These are phyloP conservation scores for Merodon equestris DNA, from an alignment of 2,888 invertebrate species.

Conservation along the genomic window DNA sequence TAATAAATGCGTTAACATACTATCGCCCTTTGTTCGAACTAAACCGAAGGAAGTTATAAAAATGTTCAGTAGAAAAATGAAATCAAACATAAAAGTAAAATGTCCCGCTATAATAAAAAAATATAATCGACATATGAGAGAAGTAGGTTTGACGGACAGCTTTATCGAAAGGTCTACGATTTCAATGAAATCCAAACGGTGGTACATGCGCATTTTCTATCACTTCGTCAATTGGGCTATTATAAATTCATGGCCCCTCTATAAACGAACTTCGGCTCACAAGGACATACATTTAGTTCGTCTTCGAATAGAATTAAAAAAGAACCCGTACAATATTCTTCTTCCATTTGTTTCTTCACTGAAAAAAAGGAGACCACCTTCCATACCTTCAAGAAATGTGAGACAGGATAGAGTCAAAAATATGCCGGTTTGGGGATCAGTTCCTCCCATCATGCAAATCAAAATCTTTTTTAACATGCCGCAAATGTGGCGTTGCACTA, in stretches of 20 bases:
- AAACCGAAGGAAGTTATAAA: not conserved
- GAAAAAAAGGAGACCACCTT: not conserved
- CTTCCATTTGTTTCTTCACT: not conserved
- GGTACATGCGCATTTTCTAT: conserved; percentile 9
- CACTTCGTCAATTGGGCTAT: not conserved
- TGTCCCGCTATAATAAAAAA: not conserved
- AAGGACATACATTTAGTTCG: not conserved
- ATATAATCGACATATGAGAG: not conserved
- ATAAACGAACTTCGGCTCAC: not conserved
- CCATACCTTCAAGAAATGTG: not conserved
- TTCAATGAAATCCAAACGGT: conserved; percentile 3
- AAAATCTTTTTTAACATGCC: too few species aligned
- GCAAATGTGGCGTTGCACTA: too few species aligned
- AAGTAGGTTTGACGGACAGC: not conserved
- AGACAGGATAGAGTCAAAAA: too few species aligned
- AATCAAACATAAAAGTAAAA: not conserved
- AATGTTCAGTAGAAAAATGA: not conserved
- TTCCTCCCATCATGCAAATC: too few species aligned
- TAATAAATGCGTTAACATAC: not conserved
- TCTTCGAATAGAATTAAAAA: not conserved
- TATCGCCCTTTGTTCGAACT: not conserved
- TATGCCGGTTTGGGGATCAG: too few species aligned
- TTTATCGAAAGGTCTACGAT: conserved; percentile 1
- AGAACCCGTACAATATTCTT: not conserved
- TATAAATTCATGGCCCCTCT: conserved; percentile 3